phyloP scores from a whole-genome alignment of 2,113 vertebrate genomes.

The Actenoides hombroni region DNA sequence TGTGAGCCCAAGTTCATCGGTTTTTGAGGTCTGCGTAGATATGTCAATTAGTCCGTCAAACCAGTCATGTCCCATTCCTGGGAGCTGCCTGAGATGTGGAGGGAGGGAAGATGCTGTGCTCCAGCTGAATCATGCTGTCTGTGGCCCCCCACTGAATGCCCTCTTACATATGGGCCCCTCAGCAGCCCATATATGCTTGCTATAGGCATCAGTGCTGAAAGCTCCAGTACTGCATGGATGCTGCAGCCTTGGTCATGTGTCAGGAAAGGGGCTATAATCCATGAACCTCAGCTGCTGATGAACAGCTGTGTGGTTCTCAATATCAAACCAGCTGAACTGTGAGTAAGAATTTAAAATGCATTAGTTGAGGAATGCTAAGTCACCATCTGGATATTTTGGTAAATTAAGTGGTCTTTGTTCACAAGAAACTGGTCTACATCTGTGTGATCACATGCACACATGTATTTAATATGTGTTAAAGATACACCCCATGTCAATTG shows the following conservation, averaged over 20 bases:
- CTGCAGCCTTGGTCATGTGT: not conserved
- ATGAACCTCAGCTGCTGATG: not conserved
- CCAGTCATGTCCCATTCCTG: not conserved
- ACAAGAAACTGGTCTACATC: not conserved
- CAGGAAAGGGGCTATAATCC: not conserved
- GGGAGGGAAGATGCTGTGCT: not conserved
- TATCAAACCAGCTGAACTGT: not conserved
- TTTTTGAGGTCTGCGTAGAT: not conserved
- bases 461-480: not conserved
- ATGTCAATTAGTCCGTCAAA: not conserved
- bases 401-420: not conserved
- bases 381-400: not conserved
- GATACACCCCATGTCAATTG: not conserved
- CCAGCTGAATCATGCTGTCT: accelerated
- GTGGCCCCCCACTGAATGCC: not conserved
- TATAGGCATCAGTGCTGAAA: not conserved
- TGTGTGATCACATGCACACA: not conserved
- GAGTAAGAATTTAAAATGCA: not conserved
- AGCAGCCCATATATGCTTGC: accelerated
- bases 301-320: not conserved
- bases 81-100: not conserved
- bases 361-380: not conserved
- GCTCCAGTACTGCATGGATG: not conserved
- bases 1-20: not conserved
- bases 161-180: not conserved